Evolutionary conservation across 1,140 invertebrate genomes (phyloP).

Genomic region (Drosophila melanogaster): Release_6_plus_ISO1_MT NT_033777.3:14647501-14648000

Average conservation of each 20-base stretch:
- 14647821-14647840: slow-evolving; percentile 34
- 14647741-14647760: slow-evolving; percentile 8
- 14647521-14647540: slow-evolving; percentile 58
- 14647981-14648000: slow-evolving; percentile 67
- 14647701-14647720: slow-evolving; percentile 72
- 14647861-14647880: slow-evolving; percentile 40
- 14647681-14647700: slow-evolving; percentile 73
- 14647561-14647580: slow-evolving; percentile 19
- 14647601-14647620: slow-evolving; percentile 7
- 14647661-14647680: slow-evolving; percentile 83
- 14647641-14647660: slow-evolving; percentile 69
- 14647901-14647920: slow-evolving; percentile 68
- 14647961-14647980: slow-evolving; percentile 82
- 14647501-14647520: slow-evolving; percentile 25
- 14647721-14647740: slow-evolving; percentile 29
- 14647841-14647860: slow-evolving; percentile 36
- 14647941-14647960: slow-evolving; percentile 77
- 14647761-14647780: slow-evolving; percentile 45
- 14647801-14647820: slow-evolving; percentile 49
- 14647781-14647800: slow-evolving; percentile 69
- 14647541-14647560: slow-evolving; percentile 46
- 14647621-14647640: slow-evolving; percentile 7
- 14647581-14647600: neutral
- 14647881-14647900: slow-evolving; percentile 58
- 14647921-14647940: slow-evolving; percentile 78